Base-by-base conservation (phyloP, 2,888 invertebrate genomes). In the Gisinianus flammeolus region DNA sequence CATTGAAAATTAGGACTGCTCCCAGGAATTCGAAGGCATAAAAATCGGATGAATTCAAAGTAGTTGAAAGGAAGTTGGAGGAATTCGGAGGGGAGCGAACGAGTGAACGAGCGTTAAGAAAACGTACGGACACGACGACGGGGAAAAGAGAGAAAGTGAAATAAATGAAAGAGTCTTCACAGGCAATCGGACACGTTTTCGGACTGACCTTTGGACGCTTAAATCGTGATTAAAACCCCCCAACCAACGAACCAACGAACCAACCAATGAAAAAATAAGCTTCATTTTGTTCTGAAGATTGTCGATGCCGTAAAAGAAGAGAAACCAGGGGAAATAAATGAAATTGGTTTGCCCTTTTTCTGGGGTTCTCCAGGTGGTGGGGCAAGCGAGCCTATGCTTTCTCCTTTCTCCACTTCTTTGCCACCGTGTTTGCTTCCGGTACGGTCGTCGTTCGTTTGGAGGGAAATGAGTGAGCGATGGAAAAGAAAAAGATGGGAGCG, bases 111-210 rank as follows among this genome's bases (percentile, higher is more conserved):
- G n/a, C n/a, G n/a, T n/a, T n/a, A n/a, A n/a, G n/a, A n/a, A n/a
- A n/a, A n/a, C n/a, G n/a, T n/a, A n/a, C n/a, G n/a, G n/a, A n/a
- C n/a, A n/a, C n/a, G n/a, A n/a, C n/a, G n/a, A n/a, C n/a, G n/a
- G n/a, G n/a, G n/a, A 66, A 26, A 30, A 30, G 66, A 16, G 28
- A 66, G 31, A 66, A 66, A 66, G 66, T 31, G 31, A 66, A 66
- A 66, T 66, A 66, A 70, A 70, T 52, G 70, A 70, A 70, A 26
- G 26, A 70, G 70, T 52, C 52, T 52, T 70, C 70, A 70, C 52
- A 70, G 70, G 52, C 52, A 70, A 70, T 70, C 54, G 24, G 54
- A 28, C 70, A 70, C 70, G 70, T 70, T 70, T 24, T 44, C n/a
- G n/a, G n/a, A n/a, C n/a, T 35, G 16, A 69, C 35, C n/a, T 26